phyloP scores from a whole-genome alignment of 2,113 vertebrate species.

The Nerophis lumbriciformis region DNA sequence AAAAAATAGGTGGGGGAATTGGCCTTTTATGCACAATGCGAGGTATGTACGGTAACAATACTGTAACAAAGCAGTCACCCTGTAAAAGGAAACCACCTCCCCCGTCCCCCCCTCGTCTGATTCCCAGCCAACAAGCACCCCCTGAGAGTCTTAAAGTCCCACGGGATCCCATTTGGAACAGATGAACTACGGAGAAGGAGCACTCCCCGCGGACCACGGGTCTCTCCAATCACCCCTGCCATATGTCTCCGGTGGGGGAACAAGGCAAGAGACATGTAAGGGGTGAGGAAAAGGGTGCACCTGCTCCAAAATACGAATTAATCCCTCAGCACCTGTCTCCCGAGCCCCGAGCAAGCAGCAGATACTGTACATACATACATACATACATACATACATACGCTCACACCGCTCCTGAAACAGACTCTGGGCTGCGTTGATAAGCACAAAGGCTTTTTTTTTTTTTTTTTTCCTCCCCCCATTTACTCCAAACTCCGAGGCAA shows the following conservation, averaged over 20 bases:
- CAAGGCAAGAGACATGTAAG: slow-evolving; percentile 29
- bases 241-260: slow-evolving; percentile 60
- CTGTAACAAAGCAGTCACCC: slow-evolving; percentile 54
- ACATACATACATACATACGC: slow-evolving; percentile 13
- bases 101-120: slow-evolving; percentile 14
- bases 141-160: slow-evolving; percentile 51
- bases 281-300: slow-evolving; percentile 42
- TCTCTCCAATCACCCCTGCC: slow-evolving; percentile 66
- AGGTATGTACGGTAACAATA: slow-evolving; percentile 30
- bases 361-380: slow-evolving; percentile 7
- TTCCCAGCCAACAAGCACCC: slow-evolving; percentile 51
- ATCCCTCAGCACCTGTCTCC: slow-evolving; percentile 63
- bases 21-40: slow-evolving; percentile 10
- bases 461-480: background rate
- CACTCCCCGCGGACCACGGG: slow-evolving; percentile 47
- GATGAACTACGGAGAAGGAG: slow-evolving; percentile 62
- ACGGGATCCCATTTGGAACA: slow-evolving; percentile 59
- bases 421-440: slow-evolving; percentile 61
- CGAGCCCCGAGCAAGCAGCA: slow-evolving; percentile 26
- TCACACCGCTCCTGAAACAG: slow-evolving; percentile 52
- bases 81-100: slow-evolving; percentile 41
- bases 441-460: slow-evolving; percentile 26
- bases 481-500: slow-evolving; percentile 24
- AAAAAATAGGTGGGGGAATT: background rate
- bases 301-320: slow-evolving; percentile 62